phyloP scores from a whole-genome alignment of 2,797 vertebrate genomes.

The Brachyalestes nurse region DNA sequence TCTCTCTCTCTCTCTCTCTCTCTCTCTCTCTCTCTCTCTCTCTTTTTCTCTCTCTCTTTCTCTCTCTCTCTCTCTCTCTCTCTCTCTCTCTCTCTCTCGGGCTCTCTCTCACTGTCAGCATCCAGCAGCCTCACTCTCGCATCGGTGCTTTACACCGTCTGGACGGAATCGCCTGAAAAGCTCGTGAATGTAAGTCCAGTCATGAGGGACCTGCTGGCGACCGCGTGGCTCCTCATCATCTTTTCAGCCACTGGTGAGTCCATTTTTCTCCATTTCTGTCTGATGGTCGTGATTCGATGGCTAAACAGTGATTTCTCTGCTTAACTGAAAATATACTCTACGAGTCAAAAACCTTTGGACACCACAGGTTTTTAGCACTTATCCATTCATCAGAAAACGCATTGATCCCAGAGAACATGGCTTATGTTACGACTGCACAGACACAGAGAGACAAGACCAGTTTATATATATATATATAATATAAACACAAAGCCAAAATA shows the following conservation, averaged over 20 bases:
- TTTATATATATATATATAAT: no score
- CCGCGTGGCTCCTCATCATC: background rate
- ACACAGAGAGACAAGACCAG: no score
- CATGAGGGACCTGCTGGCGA: background rate
- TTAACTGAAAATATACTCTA: no score
- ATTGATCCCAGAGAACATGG: no score
- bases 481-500: no score
- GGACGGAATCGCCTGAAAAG: background rate
- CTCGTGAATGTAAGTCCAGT: background rate
- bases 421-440: no score
- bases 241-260: conserved; percentile 38
- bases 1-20: no score
- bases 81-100: no score
- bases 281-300: background rate
- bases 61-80: background rate
- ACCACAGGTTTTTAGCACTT: no score
- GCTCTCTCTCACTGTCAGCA: background rate
- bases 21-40: no score
- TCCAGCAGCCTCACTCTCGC: background rate
- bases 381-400: no score
- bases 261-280: background rate
- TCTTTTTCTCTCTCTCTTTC: background rate
- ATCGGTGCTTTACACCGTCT: background rate
- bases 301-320: background rate
- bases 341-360: no score